Evolutionary conservation across 2,113 vertebrate species (phyloP).

Genomic region (Dasyprocta punctata): DNA sequence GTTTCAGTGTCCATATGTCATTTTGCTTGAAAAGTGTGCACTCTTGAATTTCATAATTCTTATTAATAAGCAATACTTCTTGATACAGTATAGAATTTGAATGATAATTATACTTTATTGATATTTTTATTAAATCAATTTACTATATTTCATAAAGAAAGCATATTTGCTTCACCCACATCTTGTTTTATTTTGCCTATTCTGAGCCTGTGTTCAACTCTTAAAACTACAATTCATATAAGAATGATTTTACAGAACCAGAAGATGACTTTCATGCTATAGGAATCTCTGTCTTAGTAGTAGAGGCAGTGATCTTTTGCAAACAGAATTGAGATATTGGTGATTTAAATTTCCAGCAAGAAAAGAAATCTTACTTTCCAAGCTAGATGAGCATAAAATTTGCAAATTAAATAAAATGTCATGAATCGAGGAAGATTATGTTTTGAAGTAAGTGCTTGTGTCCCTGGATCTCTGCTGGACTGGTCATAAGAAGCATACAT

Average conservation of each 20-base stretch:
- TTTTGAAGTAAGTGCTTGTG: background rate
- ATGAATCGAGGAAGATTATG: background rate
- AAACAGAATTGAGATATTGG: background rate
- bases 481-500: background rate
- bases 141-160: background rate
- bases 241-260: background rate
- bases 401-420: background rate
- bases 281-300: background rate
- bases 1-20: background rate
- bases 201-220: background rate
- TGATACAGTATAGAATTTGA: background rate
- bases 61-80: background rate
- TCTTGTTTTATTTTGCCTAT: background rate
- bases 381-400: background rate
- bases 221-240: background rate
- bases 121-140: slow-evolving; percentile 18
- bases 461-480: background rate
- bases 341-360: background rate
- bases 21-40: background rate
- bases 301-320: background rate
- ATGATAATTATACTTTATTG: background rate
- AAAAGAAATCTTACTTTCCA: background rate
- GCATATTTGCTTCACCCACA: background rate
- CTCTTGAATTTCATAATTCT: background rate
- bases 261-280: background rate